phyloP scores from a whole-genome alignment of 2,113 vertebrate genomes.

The Centropristis striata region DNA sequence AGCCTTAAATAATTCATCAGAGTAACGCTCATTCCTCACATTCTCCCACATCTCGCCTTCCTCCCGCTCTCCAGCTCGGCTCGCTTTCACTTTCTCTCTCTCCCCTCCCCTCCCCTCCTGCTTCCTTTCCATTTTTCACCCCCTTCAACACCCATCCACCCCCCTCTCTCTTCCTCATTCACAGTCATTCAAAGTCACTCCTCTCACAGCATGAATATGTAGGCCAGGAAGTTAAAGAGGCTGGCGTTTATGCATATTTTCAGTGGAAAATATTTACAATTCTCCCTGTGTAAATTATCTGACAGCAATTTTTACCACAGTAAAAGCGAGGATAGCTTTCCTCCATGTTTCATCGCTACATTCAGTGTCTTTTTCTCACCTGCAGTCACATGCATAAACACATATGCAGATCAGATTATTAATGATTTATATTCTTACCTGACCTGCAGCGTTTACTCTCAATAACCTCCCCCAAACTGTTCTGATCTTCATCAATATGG shows the following conservation, averaged over 20 bases:
- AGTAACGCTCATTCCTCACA: constrained; percentile 69
- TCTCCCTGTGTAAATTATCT: constrained; percentile 8
- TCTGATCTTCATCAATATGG: constrained; percentile 61
- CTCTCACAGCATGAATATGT: constrained; percentile 35
- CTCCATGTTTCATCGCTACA: constrained; percentile 3
- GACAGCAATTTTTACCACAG: background rate
- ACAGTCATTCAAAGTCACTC: constrained; percentile 36
- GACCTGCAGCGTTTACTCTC: constrained; percentile 60
- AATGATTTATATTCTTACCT: constrained; percentile 63
- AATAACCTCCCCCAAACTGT: constrained; percentile 47
- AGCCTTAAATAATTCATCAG: constrained; percentile 85
- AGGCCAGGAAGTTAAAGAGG: constrained; percentile 40
- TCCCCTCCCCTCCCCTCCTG: background rate
- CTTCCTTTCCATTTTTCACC: constrained; percentile 34
- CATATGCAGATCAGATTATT: constrained; percentile 62
- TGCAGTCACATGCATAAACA: constrained; percentile 13
- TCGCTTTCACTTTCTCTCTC: constrained; percentile 14
- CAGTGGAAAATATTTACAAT: constrained; percentile 35
- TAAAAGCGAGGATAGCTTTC: background rate
- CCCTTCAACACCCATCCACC: constrained; percentile 14
- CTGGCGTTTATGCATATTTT: constrained; percentile 9
- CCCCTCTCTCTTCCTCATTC: constrained; percentile 17
- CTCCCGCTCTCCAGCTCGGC: constrained; percentile 40
- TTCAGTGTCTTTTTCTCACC: constrained; percentile 29
- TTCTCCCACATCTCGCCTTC: constrained; percentile 66